Percentiles rank a stretch among this genome's conserved stretches.
phyloP scores from a whole-genome alignment of 2,797 vertebrate genomes.

The Parauchenoglanis ngamensis region DNA sequence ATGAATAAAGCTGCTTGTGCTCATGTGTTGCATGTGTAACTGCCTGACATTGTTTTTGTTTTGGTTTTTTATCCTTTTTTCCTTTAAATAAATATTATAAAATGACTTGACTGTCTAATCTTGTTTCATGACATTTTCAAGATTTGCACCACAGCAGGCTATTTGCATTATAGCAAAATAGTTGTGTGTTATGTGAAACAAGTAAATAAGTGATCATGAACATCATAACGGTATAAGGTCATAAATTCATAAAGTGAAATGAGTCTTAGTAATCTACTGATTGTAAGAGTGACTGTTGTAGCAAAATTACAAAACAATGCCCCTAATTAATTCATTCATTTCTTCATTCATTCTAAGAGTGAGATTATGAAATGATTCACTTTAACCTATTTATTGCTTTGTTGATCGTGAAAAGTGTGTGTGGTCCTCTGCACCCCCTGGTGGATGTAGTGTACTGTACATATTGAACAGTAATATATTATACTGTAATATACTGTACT shows the following conservation, averaged over 20 bases:
- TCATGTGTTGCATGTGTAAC: slow-evolving; percentile 62
- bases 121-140: background rate
- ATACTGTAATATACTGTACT: background rate
- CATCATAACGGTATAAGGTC: background rate
- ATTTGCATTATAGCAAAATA: background rate
- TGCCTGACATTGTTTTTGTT: slow-evolving; percentile 57
- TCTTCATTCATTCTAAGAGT: background rate
- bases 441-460: background rate
- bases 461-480: background rate
- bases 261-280: background rate
- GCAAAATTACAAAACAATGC: background rate
- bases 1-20: slow-evolving; percentile 63
- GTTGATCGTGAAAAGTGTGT: background rate
- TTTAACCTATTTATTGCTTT: background rate
- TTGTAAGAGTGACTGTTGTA: background rate
- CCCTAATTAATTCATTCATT: no score
- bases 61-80: slow-evolving; percentile 61
- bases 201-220: slow-evolving; percentile 3
- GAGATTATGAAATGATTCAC: background rate
- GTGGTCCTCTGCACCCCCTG: background rate
- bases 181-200: background rate
- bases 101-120: slow-evolving; percentile 18
- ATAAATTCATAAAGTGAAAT: background rate
- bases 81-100: slow-evolving; percentile 66
- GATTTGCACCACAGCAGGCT: no score